Conservation (phyloP, 2,113 vertebrate genomes). For the Pangasianodon gigas region DNA sequence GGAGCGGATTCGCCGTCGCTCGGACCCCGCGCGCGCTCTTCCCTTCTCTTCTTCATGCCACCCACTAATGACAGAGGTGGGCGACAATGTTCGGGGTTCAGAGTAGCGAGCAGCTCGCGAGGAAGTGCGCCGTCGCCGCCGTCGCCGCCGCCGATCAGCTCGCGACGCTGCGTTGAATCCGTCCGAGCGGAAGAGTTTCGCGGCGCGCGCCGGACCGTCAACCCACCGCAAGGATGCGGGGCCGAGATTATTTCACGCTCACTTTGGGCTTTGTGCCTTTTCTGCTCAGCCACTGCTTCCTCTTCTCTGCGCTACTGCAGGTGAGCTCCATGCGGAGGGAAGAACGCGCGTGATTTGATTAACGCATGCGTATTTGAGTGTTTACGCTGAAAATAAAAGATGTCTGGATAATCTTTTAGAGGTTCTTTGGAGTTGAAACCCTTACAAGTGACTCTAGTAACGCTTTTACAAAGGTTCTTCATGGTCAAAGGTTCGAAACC, state of each 20-base stretch:
- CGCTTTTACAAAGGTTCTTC: not conserved
- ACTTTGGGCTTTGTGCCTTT: conserved; percentile 46
- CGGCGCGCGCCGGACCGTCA: conserved; percentile 49
- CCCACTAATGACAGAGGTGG: conserved; percentile 40
- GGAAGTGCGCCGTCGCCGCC: conserved; percentile 40
- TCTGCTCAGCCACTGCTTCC: conserved; percentile 52
- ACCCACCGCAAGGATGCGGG: conserved; percentile 58
- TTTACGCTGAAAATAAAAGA: not conserved
- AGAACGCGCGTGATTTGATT: not conserved
- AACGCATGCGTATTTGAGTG: not conserved
- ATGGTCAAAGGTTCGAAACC: not conserved
- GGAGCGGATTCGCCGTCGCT: not conserved
- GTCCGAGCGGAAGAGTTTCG: conserved; percentile 47
- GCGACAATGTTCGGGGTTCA: conserved; percentile 55
- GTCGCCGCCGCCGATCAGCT: conserved; percentile 43
- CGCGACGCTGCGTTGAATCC: conserved; percentile 52
- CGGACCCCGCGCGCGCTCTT: not conserved
- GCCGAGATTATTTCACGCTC: conserved; percentile 48
- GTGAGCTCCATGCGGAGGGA: conserved; percentile 36
- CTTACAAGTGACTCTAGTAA: not conserved
- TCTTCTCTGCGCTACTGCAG: conserved; percentile 56
- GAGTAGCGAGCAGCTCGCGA: conserved; percentile 44
- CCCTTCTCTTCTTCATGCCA: conserved; percentile 48
- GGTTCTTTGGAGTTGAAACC: not conserved
- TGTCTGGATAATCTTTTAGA: not conserved